These are phyloP conservation scores for Nasonia giraulti DNA, from an alignment of 1,140 invertebrate species.

Conservation along the genomic window DNA sequence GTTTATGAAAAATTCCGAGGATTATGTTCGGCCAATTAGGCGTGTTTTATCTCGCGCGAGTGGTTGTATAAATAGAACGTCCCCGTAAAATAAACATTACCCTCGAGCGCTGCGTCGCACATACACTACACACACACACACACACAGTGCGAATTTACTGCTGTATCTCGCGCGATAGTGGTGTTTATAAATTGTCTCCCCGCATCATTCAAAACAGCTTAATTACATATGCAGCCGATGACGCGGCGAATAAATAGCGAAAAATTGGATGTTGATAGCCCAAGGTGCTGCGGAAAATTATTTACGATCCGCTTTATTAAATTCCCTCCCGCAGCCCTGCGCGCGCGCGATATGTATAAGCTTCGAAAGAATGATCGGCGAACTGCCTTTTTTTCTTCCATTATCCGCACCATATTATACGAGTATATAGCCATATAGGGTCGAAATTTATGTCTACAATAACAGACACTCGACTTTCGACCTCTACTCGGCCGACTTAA, in stretches of 20 bases:
- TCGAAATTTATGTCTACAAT: conserved; percentile 44
- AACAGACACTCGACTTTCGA: conserved; percentile 25
- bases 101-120: too few species aligned
- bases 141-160: neutral
- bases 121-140: too few species aligned
- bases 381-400: neutral
- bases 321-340: neutral
- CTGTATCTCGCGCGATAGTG: neutral
- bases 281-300: neutral
- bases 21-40: too few species aligned
- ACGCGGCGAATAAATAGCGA: neutral
- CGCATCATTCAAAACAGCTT: neutral
- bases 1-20: too few species aligned
- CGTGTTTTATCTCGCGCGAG: too few species aligned
- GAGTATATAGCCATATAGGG: neutral
- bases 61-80: too few species aligned
- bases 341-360: neutral
- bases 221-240: neutral
- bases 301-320: conserved; percentile 40
- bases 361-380: neutral
- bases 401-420: neutral
- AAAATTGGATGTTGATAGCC: conserved; percentile 22
- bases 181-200: neutral
- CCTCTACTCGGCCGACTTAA: neutral
- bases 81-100: too few species aligned